Base-by-base conservation (phyloP, 1,140 invertebrate species). In the Vanessa tameamea region DNA sequence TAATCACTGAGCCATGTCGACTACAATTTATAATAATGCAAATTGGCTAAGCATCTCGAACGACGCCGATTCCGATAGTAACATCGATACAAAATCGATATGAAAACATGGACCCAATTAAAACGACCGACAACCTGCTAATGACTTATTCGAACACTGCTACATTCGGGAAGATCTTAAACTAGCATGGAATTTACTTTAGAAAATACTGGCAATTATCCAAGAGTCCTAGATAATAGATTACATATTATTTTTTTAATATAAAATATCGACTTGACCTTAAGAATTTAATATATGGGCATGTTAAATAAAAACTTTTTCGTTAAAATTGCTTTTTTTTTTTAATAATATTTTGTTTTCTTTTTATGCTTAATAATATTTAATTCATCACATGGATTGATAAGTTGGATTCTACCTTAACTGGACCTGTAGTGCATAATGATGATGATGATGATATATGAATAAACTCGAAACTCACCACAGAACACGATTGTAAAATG, bases 81-180 rank as follows among this genome's bases (percentile, higher is more conserved):
- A 53, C 63, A 66, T 75, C 73, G 66, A 66, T 71, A 72, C 68
- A 51, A 59, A 61, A 63, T 70, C 65, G 71, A 76, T 70, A 73
- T 66, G 59, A 55, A 70, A 72, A 78, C 76, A 78, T 31, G 78
- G 68, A 57, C 61, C 72, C 76, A 80, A 78, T 78, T 80, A 80
- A 78, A 75, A 53, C 23, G n/a, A 64, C 57, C 70, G 64, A 63
- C 69, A 66, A 66, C 69, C 43, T 47, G 31, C 71, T 73, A 77
- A 77, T 77, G 71, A 73, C 75, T 73, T 73, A 77, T 73, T 63
- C 63, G 71, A 57, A 69, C 66, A 47, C 31, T 57, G 31, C 14
- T 61, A 61, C 57, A 61, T 61, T 61, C 57, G 57, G 57, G 55
- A 23, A 61, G 57, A 61, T 61, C 57, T 61, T 61, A 61, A 61